Conservation (phyloP, 2,888 invertebrate genomes). For the Sarcophaga rosellei region DNA sequence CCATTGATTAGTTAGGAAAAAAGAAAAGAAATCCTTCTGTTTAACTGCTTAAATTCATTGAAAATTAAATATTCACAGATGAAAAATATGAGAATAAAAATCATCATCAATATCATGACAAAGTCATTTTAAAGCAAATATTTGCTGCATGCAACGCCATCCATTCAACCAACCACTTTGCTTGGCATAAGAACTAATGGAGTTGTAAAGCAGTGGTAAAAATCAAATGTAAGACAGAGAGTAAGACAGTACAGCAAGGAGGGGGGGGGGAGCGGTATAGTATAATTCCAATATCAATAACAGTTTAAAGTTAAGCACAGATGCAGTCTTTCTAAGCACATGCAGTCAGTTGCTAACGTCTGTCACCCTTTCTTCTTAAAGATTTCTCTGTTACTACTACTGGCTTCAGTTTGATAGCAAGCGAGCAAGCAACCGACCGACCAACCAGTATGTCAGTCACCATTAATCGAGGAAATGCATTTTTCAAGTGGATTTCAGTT, state of each 20-base stretch:
- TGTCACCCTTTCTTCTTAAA: neutral
- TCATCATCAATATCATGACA: slow-evolving; percentile 50
- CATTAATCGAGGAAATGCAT: slow-evolving; percentile 76
- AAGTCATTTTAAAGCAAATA: slow-evolving; percentile 73
- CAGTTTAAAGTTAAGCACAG: slow-evolving; percentile 70
- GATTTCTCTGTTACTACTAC: neutral
- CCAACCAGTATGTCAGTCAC: slow-evolving; percentile 62
- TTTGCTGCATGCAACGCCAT: slow-evolving; percentile 69
- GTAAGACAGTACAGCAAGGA: too few species aligned
- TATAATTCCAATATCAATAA: slow-evolving; percentile 79
- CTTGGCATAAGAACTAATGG: slow-evolving; percentile 64
- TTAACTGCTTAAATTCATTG: neutral
- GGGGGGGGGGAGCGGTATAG: neutral
- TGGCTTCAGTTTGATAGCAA: neutral
- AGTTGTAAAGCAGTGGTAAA: slow-evolving; percentile 47
- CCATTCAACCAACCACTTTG: neutral
- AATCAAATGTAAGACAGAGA: neutral
- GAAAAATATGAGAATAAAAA: slow-evolving; percentile 18
- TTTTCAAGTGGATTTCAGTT: slow-evolving; percentile 69
- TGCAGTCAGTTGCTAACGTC: neutral
- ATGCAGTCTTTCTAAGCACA: neutral
- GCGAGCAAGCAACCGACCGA: slow-evolving; percentile 2
- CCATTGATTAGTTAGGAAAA: too few species aligned
- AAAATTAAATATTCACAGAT: slow-evolving; percentile 13
- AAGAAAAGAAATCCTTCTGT: neutral